Conservation (phyloP, 2,113 vertebrate species). For the Alosa alosa region DNA sequence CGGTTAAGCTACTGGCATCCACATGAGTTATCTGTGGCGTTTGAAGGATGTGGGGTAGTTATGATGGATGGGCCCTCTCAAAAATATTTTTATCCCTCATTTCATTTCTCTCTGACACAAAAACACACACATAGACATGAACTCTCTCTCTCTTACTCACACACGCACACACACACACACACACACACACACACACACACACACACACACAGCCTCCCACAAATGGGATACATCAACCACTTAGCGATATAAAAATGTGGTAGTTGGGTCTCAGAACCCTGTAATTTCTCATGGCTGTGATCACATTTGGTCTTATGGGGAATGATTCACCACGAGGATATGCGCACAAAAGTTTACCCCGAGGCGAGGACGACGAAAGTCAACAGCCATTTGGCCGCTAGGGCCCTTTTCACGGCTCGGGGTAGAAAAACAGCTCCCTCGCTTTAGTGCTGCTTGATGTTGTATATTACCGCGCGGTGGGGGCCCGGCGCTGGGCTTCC, state of each 20-base stretch:
- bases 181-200: conserved; percentile 8
- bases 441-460: conserved; percentile 22
- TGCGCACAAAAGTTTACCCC: neutral
- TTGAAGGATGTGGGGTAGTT: conserved; percentile 14
- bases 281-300: neutral
- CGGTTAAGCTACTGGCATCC: conserved; percentile 25
- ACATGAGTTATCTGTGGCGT: conserved; percentile 30
- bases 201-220: conserved; percentile 8
- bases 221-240: neutral
- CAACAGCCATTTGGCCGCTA: neutral
- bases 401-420: conserved; percentile 25
- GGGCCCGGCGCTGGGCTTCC: conserved; percentile 51
- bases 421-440: conserved; percentile 29
- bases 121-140: conserved; percentile 5
- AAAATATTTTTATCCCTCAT: neutral
- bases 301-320: conserved; percentile 18
- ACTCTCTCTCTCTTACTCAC: neutral
- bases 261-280: conserved; percentile 21
- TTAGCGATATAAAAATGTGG: conserved; percentile 6
- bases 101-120: neutral
- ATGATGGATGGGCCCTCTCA: conserved; percentile 23
- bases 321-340: neutral
- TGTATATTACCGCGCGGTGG: conserved; percentile 32
- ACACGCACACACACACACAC: conserved; percentile 24
- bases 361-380: conserved; percentile 4